Evolutionary conservation across 2,888 invertebrate genomes (phyloP).

Genomic region (Scelioninae gen. 1): DNA sequence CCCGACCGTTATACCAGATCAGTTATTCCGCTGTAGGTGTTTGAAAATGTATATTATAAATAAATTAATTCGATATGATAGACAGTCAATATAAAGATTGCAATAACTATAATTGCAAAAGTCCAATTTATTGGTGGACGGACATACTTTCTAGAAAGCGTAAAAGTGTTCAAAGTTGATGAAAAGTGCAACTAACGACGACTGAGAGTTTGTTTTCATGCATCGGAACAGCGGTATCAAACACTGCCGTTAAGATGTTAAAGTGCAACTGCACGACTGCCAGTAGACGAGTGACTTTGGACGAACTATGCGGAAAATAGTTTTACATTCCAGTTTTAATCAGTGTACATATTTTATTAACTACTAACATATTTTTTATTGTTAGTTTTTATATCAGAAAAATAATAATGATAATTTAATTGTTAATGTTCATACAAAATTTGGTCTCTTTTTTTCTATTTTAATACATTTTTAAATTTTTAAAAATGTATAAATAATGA

Average conservation of each 20-base stretch:
- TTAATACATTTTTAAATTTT: too few relatives aligned
- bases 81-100: too few relatives aligned
- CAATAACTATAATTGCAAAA: neutral
- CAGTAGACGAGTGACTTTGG: conserved; percentile 38
- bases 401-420: too few relatives aligned
- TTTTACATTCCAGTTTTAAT: conserved; percentile 33
- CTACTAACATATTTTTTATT: conserved; percentile 12
- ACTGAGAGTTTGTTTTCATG: conserved; percentile 33
- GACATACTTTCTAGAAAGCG: conserved; percentile 41
- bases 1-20: too few relatives aligned
- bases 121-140: conserved; percentile 19
- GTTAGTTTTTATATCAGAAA: neutral
- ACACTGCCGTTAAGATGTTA: conserved; percentile 57
- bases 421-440: too few relatives aligned
- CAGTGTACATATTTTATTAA: neutral
- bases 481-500: too few relatives aligned
- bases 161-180: conserved; percentile 52
- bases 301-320: conserved; percentile 46
- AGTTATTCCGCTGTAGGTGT: too few relatives aligned
- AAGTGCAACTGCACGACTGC: conserved; percentile 46
- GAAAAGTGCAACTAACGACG: conserved; percentile 31
- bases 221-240: conserved; percentile 43
- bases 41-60: too few relatives aligned
- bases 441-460: too few relatives aligned
- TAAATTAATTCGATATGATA: neutral